These are phyloP conservation scores for Pomatorhinus ruficollis DNA, from an alignment of 2,113 vertebrate genomes.

Conservation along the genomic window DNA sequence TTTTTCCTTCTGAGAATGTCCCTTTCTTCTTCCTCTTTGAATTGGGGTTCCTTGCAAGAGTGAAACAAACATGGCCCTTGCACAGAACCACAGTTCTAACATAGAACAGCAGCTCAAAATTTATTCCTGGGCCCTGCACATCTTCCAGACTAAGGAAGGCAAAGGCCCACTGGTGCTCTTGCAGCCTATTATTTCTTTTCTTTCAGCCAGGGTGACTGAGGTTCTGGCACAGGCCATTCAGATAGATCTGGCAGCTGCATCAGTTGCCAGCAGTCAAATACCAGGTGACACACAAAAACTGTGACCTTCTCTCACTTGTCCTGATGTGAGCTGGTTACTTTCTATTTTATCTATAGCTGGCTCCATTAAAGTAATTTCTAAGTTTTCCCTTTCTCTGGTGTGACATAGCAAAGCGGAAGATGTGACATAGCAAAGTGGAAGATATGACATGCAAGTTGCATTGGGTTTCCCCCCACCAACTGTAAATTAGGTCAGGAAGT, in stretches of 20 bases:
- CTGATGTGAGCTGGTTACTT: neutral
- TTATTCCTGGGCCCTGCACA: neutral
- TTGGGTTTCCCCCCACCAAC: constrained; percentile 2
- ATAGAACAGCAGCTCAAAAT: neutral
- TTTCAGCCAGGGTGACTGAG: neutral
- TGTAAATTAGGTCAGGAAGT: neutral
- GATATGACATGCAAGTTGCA: neutral
- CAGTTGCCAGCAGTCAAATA: neutral
- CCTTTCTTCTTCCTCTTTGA: neutral
- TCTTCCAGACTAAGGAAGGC: neutral
- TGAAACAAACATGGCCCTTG: neutral
- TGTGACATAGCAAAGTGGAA: neutral
- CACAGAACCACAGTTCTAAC: neutral
- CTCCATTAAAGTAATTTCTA: neutral
- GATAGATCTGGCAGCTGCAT: neutral
- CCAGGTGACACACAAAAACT: neutral
- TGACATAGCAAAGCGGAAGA: neutral
- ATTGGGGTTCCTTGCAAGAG: neutral
- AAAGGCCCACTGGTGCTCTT: neutral
- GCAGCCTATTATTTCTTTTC: neutral
- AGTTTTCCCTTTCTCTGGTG: neutral
- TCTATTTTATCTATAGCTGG: neutral
- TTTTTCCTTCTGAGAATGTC: neutral
- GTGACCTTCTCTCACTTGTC: neutral
- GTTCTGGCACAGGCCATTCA: neutral